Conservation (phyloP, 2,888 invertebrate species). For the Belgica antarctica region DNA sequence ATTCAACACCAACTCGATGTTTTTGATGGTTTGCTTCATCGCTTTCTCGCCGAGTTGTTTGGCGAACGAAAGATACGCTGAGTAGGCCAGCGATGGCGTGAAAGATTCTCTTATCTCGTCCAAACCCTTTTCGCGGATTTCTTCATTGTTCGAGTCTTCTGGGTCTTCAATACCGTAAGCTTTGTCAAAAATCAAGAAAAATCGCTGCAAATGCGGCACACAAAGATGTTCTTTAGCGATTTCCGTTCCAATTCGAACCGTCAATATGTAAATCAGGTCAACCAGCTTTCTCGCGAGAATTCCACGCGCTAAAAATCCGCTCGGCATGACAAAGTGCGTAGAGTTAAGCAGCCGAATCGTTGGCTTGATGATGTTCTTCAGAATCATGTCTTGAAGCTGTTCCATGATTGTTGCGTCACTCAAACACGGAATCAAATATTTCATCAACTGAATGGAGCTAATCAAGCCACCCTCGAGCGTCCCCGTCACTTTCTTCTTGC, state of each 20-base stretch:
- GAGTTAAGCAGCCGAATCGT: slow-evolving; percentile 78
- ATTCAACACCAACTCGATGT: slow-evolving; percentile 72
- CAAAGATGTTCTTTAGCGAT: slow-evolving; percentile 74
- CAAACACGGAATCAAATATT: slow-evolving; percentile 76
- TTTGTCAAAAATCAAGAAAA: slow-evolving; percentile 80
- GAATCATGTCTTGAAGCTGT: slow-evolving; percentile 79
- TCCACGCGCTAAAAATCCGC: slow-evolving; percentile 70
- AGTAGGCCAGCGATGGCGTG: slow-evolving; percentile 78
- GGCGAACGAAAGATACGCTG: slow-evolving; percentile 73
- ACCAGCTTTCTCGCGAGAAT: slow-evolving; percentile 78
- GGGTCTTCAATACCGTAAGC: slow-evolving; percentile 53
- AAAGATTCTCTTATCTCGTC: slow-evolving; percentile 82
- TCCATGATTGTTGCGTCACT: slow-evolving; percentile 84
- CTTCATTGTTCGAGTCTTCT: slow-evolving; percentile 45
- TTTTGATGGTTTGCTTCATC: slow-evolving; percentile 71
- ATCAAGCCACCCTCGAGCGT: slow-evolving; percentile 87
- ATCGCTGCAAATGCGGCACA: slow-evolving; percentile 68
- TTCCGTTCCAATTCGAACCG: slow-evolving; percentile 71
- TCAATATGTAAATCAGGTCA: slow-evolving; percentile 77
- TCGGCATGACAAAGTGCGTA: slow-evolving; percentile 75
- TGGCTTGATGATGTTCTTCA: slow-evolving; percentile 80
- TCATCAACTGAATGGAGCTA: slow-evolving; percentile 76
- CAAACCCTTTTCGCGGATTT: slow-evolving; percentile 58
- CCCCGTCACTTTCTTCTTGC: slow-evolving; percentile 74
- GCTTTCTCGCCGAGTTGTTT: slow-evolving; percentile 70